Conservation (phyloP, 37 sponge, comb jelly and placozoan species). For the Crambe crambe region DNA sequence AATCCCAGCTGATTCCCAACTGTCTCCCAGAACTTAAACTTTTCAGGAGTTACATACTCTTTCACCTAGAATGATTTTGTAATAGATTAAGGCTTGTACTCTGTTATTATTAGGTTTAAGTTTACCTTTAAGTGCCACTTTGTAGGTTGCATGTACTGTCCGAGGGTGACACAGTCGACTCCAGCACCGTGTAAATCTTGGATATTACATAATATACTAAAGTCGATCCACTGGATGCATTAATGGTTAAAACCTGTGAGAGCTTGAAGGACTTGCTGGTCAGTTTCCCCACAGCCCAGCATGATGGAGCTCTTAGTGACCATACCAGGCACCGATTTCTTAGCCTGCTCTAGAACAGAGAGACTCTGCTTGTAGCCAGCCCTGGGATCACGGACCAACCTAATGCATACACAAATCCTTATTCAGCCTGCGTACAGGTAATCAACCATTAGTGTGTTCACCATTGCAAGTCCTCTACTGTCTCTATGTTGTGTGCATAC, state of each 20-base stretch:
- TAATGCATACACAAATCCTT: background rate
- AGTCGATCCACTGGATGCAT: background rate
- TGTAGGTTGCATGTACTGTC: conserved; percentile 99
- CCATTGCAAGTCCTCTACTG: conserved; percentile 92
- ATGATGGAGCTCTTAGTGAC: conserved; percentile 99
- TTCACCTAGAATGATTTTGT: conserved; percentile 58
- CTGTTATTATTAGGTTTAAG: too few species aligned
- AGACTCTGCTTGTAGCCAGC: conserved; percentile 94
- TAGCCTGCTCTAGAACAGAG: conserved; percentile 89
- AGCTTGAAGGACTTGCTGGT: conserved; percentile 85
- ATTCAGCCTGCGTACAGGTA: background rate
- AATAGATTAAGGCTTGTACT: too few species aligned
- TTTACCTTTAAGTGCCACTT: conserved; percentile 91
- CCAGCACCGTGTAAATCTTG: conserved; percentile 79
- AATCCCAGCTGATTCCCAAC: conserved; percentile 89
- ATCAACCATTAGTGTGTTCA: background rate
- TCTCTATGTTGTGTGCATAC: conserved; percentile 98
- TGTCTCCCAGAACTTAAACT: conserved; percentile 95
- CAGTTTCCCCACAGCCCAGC: conserved; percentile 98
- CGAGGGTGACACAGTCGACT: conserved; percentile 97
- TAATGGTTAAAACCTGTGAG: conserved; percentile 50
- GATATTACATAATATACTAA: background rate
- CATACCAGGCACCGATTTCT: conserved; percentile 58
- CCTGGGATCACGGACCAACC: conserved; percentile 97
- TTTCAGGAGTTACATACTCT: conserved; percentile 97